Evolutionary conservation across 2,888 invertebrate genomes (phyloP).

Genomic region (Uloborus plumipes): DNA sequence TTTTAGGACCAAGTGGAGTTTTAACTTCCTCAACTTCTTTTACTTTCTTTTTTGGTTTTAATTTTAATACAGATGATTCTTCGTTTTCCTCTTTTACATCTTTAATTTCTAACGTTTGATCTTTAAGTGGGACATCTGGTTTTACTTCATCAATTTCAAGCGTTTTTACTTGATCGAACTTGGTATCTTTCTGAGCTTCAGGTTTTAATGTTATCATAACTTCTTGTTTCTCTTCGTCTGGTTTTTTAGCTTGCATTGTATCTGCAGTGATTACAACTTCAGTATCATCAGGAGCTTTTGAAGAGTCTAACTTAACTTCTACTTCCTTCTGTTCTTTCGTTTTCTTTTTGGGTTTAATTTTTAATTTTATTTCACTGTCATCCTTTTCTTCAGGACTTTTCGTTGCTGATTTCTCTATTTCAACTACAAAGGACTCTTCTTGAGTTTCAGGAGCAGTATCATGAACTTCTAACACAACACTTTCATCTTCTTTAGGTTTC

Average conservation of each 20-base stretch:
- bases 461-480: neutral
- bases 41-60: conserved; percentile 20
- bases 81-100: conserved; percentile 19
- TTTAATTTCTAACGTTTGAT: neutral
- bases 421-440: neutral
- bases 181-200: conserved; percentile 35
- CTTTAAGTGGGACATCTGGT: neutral
- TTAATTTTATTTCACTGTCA: neutral
- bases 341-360: conserved; percentile 20
- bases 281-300: conserved; percentile 14
- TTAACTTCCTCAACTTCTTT: neutral
- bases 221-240: conserved; percentile 8
- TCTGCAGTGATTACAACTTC: neutral
- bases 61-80: conserved; percentile 1
- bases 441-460: conserved; percentile 4
- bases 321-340: conserved; percentile 16
- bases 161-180: conserved; percentile 15
- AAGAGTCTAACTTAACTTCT: conserved; percentile 1
- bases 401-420: conserved; percentile 1
- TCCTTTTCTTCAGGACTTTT: conserved; percentile 19
- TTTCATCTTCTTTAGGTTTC: conserved; percentile 27
- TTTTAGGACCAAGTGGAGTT: conserved; percentile 14
- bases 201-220: neutral
- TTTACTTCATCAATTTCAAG: neutral
- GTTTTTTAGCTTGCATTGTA: neutral